Conservation (phyloP, 1,140 invertebrate genomes). For the Venustaconcha ellipsiformis region DNA sequence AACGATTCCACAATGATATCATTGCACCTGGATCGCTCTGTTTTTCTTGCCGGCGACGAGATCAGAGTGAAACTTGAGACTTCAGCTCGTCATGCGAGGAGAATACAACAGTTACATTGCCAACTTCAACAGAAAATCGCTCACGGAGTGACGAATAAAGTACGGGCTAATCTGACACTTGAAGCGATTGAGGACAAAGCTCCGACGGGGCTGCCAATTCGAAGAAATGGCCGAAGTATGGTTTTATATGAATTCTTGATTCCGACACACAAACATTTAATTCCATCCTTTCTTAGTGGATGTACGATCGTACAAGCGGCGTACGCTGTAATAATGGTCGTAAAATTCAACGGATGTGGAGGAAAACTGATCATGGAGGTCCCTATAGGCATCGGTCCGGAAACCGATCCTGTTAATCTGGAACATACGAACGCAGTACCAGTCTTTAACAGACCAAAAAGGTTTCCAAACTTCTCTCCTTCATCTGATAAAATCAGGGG, state of each 20-base stretch:
- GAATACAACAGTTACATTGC: slow-evolving; percentile 48
- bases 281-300: slow-evolving; percentile 49
- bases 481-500: too few relatives aligned
- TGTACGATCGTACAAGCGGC: slow-evolving; percentile 43
- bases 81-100: slow-evolving; percentile 27
- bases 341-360: slow-evolving; percentile 48
- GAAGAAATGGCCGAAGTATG: slow-evolving; percentile 25
- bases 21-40: slow-evolving; percentile 46
- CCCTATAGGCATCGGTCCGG: slow-evolving; percentile 55
- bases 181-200: slow-evolving; percentile 35
- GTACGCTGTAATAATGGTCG: slow-evolving; percentile 44
- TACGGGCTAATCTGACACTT: slow-evolving; percentile 34
- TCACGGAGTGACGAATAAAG: slow-evolving; percentile 27
- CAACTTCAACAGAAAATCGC: slow-evolving; percentile 39
- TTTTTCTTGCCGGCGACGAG: slow-evolving; percentile 57
- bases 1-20: slow-evolving; percentile 36
- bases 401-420: slow-evolving; percentile 40
- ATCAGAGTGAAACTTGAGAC: slow-evolving; percentile 48
- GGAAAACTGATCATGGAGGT: slow-evolving; percentile 51
- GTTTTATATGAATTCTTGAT: slow-evolving; percentile 44
- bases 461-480: slow-evolving; percentile 54
- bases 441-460: slow-evolving; percentile 49
- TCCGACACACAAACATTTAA: slow-evolving; percentile 41
- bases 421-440: slow-evolving; percentile 51
- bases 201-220: slow-evolving; percentile 32